Evolutionary conservation across 64 coral and sea anemone species (phyloP).

Genomic region (Actinia tenebrosa): DNA sequence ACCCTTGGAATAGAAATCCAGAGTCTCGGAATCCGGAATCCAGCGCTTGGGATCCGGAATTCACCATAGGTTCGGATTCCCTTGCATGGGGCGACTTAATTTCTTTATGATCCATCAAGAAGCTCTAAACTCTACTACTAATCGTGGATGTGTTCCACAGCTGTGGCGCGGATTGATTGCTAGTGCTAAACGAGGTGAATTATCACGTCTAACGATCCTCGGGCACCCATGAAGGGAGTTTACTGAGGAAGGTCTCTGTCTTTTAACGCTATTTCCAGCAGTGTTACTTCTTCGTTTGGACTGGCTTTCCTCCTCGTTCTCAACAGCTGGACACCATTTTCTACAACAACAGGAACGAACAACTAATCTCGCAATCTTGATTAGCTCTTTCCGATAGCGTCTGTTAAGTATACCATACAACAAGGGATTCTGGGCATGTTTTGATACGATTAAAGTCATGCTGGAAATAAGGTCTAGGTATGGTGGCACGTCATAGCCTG

Average conservation of each 20-base stretch:
- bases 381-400: constrained; percentile 28
- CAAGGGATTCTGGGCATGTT: constrained; percentile 51
- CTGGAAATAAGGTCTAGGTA: constrained; percentile 33
- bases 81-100: no score
- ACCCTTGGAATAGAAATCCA: no score
- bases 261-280: not conserved
- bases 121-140: not conserved
- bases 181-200: not conserved
- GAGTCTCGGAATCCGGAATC: no score
- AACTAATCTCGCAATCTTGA: not conserved
- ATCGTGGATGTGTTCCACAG: not conserved
- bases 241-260: not conserved
- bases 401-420: constrained; percentile 50
- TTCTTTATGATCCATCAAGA: not conserved
- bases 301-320: not conserved
- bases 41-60: no score
- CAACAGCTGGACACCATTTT: not conserved
- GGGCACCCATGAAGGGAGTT: not conserved
- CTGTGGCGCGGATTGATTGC: not conserved
- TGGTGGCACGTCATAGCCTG: constrained; percentile 21
- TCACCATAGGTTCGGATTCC: no score
- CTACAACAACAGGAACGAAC: not conserved
- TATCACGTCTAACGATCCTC: not conserved
- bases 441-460: constrained; percentile 36
- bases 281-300: not conserved